Evolutionary conservation across 2,888 invertebrate species (phyloP), one percentile per base, ranked within the genome.

Genomic region (Dryocosmus kuriphilus): DNA sequence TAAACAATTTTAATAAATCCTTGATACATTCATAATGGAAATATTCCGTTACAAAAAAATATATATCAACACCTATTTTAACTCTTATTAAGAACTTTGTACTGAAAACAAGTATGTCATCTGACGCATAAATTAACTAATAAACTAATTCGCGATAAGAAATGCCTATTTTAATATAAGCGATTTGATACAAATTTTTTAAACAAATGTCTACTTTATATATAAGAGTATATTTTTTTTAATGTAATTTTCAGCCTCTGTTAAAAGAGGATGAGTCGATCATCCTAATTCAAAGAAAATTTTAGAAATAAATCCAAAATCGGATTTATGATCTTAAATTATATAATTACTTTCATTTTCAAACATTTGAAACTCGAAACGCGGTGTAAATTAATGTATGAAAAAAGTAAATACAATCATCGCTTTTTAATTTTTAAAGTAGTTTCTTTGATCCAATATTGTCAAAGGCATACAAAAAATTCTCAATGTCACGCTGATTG

Each of bases 381-480:
- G 9, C 9, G 11, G 9, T n/a, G n/a, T n/a, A n/a, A n/a, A n/a
- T n/a, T n/a, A n/a, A n/a, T n/a, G n/a, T n/a, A n/a, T n/a, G n/a
- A n/a, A 38, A 38, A 38, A 19, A 46, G 2, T 46, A 19, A 55
- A 55, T 9, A 55, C 51, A 22, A 55, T 55, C 51, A 55, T 55
- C 51, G 16, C 6, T 22, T 55, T 46, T 67, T 2, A 19, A 19
- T 1, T 67, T 46, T 46, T 46, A 46, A 67, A 67, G 46, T 27
- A 24, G 27, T 41, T 67, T 67, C 63, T 46, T 16, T 65, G 51
- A 55, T 55, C 7, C 8, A 55, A 55, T 19, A 24, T 41, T 4
- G 67, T 46, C 67, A 46, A 46, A 38, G 19, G 46, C 24, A 67
- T 41, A 27, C 27, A 46, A 67, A 46, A 46, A 67, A 67, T 46